Conservation (phyloP, 2,113 vertebrate genomes). For the Pelodiscus sinensis region DNA sequence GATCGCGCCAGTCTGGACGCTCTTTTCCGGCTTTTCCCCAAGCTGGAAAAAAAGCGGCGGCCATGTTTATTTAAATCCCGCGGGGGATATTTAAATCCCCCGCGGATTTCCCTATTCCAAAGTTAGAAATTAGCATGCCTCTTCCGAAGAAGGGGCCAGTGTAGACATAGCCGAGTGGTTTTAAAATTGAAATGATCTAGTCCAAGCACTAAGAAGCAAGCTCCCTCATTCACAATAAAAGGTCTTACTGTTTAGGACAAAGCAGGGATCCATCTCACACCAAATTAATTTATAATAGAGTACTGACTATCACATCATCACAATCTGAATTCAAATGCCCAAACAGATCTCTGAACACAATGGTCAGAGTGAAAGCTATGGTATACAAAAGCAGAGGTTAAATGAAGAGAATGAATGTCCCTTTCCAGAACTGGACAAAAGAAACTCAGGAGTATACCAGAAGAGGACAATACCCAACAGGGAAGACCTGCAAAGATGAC, state of each 20-base stretch:
- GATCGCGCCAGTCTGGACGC: too few species aligned
- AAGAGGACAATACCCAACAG: neutral
- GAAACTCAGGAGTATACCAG: neutral
- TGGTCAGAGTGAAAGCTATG: neutral
- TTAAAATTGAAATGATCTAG: neutral
- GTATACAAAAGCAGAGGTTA: slow-evolving; percentile 12
- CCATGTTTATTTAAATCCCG: too few species aligned
- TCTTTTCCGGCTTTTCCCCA: too few species aligned
- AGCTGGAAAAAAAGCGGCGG: too few species aligned
- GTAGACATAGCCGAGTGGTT: too few species aligned
- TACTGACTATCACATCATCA: neutral
- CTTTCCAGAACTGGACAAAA: slow-evolving; percentile 9
- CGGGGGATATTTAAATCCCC: too few species aligned
- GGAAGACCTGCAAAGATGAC: neutral
- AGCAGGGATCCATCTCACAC: neutral
- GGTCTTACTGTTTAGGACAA: neutral
- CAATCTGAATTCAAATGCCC: neutral
- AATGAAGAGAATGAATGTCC: neutral
- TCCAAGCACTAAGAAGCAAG: neutral
- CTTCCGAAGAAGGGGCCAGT: too few species aligned
- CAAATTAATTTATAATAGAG: neutral
- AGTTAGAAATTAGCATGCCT: too few species aligned
- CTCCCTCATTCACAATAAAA: neutral
- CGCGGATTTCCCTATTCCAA: too few species aligned
- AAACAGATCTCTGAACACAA: neutral